These are phyloP conservation scores for Philotrypesis tridentata DNA, from an alignment of 1,140 invertebrate species.

Conservation along the genomic window DNA sequence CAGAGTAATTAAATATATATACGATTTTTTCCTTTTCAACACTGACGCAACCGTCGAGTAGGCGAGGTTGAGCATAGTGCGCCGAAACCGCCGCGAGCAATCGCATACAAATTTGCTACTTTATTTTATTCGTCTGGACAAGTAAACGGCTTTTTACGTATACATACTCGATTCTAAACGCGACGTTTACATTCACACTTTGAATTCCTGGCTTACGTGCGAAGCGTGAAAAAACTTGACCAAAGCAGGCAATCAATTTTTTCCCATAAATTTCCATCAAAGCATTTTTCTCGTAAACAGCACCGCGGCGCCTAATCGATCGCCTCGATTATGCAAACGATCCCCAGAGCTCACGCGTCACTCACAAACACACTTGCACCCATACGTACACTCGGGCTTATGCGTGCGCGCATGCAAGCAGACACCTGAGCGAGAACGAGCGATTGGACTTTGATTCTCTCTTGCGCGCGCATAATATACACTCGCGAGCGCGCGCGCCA, in stretches of 20 bases:
- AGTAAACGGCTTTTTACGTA: neutral
- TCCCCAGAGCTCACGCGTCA: neutral
- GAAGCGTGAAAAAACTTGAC: too few relatives aligned
- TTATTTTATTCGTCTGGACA: neutral
- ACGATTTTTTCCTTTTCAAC: slow-evolving; percentile 58
- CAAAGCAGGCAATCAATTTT: neutral
- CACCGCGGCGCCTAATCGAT: neutral
- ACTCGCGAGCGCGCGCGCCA: neutral
- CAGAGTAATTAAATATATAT: slow-evolving; percentile 71
- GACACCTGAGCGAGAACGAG: too few relatives aligned
- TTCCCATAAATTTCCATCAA: too few relatives aligned
- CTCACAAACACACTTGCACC: too few relatives aligned
- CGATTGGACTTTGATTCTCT: neutral
- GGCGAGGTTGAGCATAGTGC: too few relatives aligned
- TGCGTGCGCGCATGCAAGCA: too few relatives aligned
- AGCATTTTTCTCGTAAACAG: neutral
- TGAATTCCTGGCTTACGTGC: too few relatives aligned
- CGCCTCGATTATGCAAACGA: slow-evolving; percentile 23
- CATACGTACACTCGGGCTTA: too few relatives aligned
- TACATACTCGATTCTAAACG: too few relatives aligned
- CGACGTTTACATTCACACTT: too few relatives aligned
- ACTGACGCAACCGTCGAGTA: neutral
- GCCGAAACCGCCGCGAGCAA: slow-evolving; percentile 24
- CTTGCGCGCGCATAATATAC: neutral
- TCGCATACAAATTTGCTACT: neutral